A percentile compares a stretch with the other conserved stretches of the same genome.
These are phyloP conservation scores for Meda fulgida DNA, from an alignment of 2,797 vertebrate species.

Conservation along the genomic window DNA sequence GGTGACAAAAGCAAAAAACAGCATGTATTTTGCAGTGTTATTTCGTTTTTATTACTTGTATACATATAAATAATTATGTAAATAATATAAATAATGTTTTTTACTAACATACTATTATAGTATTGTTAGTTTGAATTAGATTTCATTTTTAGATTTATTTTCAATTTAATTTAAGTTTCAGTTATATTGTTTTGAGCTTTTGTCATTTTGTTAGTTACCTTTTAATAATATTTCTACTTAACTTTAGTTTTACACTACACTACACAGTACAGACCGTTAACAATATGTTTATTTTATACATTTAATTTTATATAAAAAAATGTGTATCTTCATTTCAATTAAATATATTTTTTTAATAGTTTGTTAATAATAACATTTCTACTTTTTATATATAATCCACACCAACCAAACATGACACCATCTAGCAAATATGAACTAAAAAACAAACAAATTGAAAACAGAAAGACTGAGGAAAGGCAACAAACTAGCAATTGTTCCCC, in stretches of 20 bases:
- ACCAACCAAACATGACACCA: neutral
- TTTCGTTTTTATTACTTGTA: neutral
- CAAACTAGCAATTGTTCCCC: conserved; percentile 5
- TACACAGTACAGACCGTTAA: too few relatives aligned
- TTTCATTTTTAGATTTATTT: neutral
- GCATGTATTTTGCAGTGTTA: neutral
- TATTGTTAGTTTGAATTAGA: neutral
- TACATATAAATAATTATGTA: neutral
- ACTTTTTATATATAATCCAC: neutral
- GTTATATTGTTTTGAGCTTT: neutral
- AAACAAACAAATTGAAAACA: conserved; percentile 7
- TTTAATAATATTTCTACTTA: neutral
- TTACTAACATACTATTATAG: neutral
- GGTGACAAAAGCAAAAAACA: too few relatives aligned
- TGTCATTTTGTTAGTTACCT: neutral
- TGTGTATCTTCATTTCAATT: neutral
- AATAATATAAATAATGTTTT: neutral
- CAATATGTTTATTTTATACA: neutral
- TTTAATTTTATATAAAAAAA: neutral
- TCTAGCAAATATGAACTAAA: neutral
- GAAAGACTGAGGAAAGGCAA: conserved; percentile 7
- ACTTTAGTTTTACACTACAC: neutral
- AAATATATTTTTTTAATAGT: neutral
- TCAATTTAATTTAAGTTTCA: neutral
- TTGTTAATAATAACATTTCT: neutral